Percentiles rank a stretch among this genome's conserved stretches.
These are phyloP conservation scores for Heliconius aoede DNA, from an alignment of 2,888 invertebrate genomes.

Conservation along the genomic window DNA sequence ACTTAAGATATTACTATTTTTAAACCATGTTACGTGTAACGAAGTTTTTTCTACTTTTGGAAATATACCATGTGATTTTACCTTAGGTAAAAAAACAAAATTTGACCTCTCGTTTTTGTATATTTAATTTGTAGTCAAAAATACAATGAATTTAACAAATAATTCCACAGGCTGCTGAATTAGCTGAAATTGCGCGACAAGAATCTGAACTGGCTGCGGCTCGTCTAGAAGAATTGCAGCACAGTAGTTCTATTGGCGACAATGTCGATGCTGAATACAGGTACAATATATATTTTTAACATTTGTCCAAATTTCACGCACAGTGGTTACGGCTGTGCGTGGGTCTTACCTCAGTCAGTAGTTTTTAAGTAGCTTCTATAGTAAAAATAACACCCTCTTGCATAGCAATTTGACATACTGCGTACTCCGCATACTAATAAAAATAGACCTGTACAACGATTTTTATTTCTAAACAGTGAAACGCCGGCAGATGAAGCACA, in stretches of 20 bases:
- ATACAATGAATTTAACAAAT: background rate
- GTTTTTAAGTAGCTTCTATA: no score
- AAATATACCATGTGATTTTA: no score
- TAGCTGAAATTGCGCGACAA: slow-evolving; percentile 86
- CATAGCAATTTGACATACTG: background rate
- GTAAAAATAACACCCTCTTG: no score
- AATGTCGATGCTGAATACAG: slow-evolving; percentile 68
- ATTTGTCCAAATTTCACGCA: no score
- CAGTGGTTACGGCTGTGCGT: no score
- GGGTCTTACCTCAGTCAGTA: no score
- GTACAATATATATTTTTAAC: slow-evolving; percentile 49
- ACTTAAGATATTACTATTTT: no score
- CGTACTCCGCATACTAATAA: background rate
- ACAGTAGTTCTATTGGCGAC: slow-evolving; percentile 72
- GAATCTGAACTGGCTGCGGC: slow-evolving; percentile 84
- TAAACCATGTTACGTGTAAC: no score
- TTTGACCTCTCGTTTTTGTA: no score
- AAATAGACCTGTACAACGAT: background rate
- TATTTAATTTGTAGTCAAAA: no score
- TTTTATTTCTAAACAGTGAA: slow-evolving; percentile 58
- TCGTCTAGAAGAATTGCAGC: slow-evolving; percentile 83
- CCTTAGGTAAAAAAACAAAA: background rate
- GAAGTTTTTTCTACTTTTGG: no score
- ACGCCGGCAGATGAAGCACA: slow-evolving; percentile 64
- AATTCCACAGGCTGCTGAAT: slow-evolving; percentile 84